phyloP scores from a whole-genome alignment of 2,888 invertebrate genomes.

The Xiphydria camelus region DNA sequence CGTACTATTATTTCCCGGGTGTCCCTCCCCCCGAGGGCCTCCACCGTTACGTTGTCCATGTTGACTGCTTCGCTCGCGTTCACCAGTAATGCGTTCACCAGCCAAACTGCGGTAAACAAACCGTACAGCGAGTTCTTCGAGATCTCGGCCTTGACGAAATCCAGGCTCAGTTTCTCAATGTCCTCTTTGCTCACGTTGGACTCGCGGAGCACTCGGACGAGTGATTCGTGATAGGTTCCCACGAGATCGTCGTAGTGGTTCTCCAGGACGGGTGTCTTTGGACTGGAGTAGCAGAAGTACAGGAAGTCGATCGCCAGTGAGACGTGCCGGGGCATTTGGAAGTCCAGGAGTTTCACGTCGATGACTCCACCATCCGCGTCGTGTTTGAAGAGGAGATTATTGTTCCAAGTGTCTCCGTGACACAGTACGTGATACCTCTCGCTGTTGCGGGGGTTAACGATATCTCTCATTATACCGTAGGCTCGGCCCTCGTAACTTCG shows the following conservation, averaged over 20 bases:
- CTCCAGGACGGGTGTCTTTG: slow-evolving; percentile 28
- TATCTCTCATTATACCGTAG: slow-evolving; percentile 17
- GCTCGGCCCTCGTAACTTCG: slow-evolving; percentile 11
- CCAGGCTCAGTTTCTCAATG: slow-evolving; percentile 21
- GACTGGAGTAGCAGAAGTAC: slow-evolving; percentile 44
- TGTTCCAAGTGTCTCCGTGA: slow-evolving; percentile 46
- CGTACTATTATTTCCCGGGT: slow-evolving; percentile 8
- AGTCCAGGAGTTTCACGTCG: slow-evolving; percentile 24
- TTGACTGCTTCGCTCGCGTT: slow-evolving; percentile 20
- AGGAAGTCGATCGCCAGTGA: slow-evolving; percentile 41
- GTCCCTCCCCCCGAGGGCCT: slow-evolving; percentile 7
- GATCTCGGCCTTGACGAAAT: slow-evolving; percentile 36
- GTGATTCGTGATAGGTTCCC: slow-evolving; percentile 25
- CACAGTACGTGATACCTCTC: slow-evolving; percentile 35
- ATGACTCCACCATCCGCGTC: slow-evolving; percentile 32
- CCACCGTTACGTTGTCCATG: slow-evolving; percentile 18
- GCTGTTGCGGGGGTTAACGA: slow-evolving; percentile 17
- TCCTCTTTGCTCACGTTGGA: slow-evolving; percentile 15
- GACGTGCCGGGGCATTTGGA: slow-evolving; percentile 28
- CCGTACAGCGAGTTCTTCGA: slow-evolving; percentile 34
- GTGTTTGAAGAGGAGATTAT: slow-evolving; percentile 41
- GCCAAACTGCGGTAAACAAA: slow-evolving; percentile 32
- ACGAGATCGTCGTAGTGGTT: slow-evolving; percentile 30
- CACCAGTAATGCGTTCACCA: slow-evolving; percentile 32
- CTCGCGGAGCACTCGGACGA: slow-evolving; percentile 23